Conservation (phyloP, 2,797 vertebrate genomes). For the Euphonia xanthogaster region DNA sequence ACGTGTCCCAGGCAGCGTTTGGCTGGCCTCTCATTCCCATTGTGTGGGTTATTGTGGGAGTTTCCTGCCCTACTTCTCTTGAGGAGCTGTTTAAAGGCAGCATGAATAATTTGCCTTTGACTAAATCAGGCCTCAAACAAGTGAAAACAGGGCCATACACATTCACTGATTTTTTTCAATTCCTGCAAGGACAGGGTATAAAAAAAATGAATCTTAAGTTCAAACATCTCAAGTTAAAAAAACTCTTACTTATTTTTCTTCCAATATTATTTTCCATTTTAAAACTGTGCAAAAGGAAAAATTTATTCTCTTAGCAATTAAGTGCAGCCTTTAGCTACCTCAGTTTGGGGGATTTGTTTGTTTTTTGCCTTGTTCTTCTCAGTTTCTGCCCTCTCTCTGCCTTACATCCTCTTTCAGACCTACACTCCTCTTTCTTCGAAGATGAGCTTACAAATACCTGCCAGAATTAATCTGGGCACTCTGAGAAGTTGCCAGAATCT, state of each 20-base stretch:
- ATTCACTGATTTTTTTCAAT: neutral
- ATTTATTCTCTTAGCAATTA: neutral
- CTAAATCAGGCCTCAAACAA: constrained; percentile 40
- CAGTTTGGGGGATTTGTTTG: neutral
- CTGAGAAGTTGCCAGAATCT: neutral
- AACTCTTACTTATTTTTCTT: neutral
- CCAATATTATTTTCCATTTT: neutral
- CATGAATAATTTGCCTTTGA: constrained; percentile 51
- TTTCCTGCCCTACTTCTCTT: constrained; percentile 67
- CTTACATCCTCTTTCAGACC: neutral
- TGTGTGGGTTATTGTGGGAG: constrained; percentile 52
- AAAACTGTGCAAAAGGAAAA: neutral
- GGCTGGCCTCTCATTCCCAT: constrained; percentile 40
- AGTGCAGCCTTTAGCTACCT: neutral
- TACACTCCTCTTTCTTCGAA: neutral
- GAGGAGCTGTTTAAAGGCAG: constrained; percentile 53
- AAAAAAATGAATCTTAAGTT: neutral
- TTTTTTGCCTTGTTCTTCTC: neutral
- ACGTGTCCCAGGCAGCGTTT: neutral
- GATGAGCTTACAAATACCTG: neutral
- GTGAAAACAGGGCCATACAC: neutral
- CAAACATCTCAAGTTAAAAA: neutral
- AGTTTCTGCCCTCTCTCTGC: neutral
- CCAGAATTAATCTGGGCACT: neutral
- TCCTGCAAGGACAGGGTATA: neutral